Conservation (phyloP, 2,888 invertebrate species). For the Sinotaia quadrata region DNA sequence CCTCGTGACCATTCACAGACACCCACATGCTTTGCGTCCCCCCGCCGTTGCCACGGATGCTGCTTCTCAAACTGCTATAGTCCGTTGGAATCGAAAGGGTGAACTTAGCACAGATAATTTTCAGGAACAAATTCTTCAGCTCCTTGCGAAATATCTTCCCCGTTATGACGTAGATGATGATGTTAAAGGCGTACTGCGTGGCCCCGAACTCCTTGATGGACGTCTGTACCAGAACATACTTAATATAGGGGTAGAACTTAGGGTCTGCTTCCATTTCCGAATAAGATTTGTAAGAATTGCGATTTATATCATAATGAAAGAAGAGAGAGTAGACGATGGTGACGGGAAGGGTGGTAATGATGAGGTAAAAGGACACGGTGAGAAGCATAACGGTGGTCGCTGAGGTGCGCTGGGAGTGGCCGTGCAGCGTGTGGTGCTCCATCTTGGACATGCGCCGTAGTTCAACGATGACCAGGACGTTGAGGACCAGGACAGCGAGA, state of each 20-base stretch:
- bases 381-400: conserved; percentile 70
- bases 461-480: conserved; percentile 68
- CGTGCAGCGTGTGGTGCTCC: conserved; percentile 50
- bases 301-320: conserved; percentile 47
- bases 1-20: conserved; percentile 41
- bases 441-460: conserved; percentile 55
- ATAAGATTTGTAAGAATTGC: conserved; percentile 17
- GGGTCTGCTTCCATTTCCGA: conserved; percentile 45
- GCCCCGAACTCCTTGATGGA: conserved; percentile 66
- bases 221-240: conserved; percentile 52
- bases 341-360: conserved; percentile 68
- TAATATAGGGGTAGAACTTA: conserved; percentile 56
- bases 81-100: conserved; percentile 47
- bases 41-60: conserved; percentile 37
- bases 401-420: conserved; percentile 54
- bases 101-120: conserved; percentile 41
- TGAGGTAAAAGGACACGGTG: conserved; percentile 69
- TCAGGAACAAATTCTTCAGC: conserved; percentile 51
- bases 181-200: conserved; percentile 70
- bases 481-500: conserved; percentile 67
- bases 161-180: conserved; percentile 70
- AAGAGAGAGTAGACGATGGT: conserved; percentile 63
- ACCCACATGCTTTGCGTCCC: conserved; percentile 47
- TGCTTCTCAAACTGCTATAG: conserved; percentile 51
- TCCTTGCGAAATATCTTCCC: conserved; percentile 70